Evolutionary conservation across 2,113 vertebrate genomes (phyloP), one percentile per base, ranked within the genome.

Genomic region (Equus quagga): DNA sequence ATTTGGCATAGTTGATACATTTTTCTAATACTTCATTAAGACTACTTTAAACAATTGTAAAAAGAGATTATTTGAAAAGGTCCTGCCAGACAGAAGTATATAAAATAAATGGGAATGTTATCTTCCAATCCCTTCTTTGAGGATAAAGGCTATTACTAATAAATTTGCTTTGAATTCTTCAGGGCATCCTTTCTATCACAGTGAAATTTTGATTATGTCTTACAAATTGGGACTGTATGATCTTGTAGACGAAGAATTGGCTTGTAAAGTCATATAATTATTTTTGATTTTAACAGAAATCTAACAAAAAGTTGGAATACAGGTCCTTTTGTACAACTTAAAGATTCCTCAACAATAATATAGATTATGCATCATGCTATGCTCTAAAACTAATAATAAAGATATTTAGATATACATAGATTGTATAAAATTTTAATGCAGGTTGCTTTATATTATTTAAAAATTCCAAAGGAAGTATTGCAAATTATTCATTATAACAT

Each of bases 401-500:
- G 6, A 58, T 87, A 80, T 84, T 91, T 92, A 92, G 8, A 78
- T 95, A 95, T 69, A 80, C 15, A 24, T 86, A 36, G 9, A 62
- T 69, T 36, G 6, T 80, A 49, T 72, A 96, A 93, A 88, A 62
- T 4, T 54, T 83, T 76, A 82, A 65, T 82, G 46, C 6, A 80
- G 13, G 0, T 72, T 96, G 13, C 44, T 94, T 81, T 92, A 70
- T 26, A 76, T 49, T 87, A 89, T 94, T 95, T 64, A 79, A 86
- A 95, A 70, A 65, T 97, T 83, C 36, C 26, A 92, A 80, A 87
- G 33, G 31, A 96, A 84, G 91, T 91, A 26, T 6, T 82, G 21
- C 4, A 91, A 69, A 94, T 87, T 96, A 93, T 92, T 95, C 28
- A 94, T 65, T 60, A 90, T 44, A 72, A 67, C 70, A 88, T 84